Conservation (phyloP, 2,797 vertebrate genomes). For the Petrocephalus schoutedeni region DNA sequence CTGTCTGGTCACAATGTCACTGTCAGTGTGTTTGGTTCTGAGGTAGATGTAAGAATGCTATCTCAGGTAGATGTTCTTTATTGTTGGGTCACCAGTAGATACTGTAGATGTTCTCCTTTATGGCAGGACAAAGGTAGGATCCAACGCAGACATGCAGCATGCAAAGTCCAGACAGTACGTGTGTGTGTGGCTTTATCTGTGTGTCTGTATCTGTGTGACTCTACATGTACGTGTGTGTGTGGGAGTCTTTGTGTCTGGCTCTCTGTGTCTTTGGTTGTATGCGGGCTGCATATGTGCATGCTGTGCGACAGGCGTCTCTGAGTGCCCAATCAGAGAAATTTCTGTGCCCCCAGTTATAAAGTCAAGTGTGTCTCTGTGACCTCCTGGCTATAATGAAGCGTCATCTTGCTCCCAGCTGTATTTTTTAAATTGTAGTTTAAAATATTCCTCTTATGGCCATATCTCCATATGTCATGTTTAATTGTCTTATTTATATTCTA, state of each 20-base stretch:
- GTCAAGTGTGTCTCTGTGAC: background rate
- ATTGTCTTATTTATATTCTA: background rate
- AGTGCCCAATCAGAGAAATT: background rate
- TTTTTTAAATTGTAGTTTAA: background rate
- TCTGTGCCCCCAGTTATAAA: background rate
- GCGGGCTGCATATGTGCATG: background rate
- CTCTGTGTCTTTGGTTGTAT: background rate
- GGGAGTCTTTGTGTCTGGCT: background rate
- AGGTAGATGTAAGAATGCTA: background rate
- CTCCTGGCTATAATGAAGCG: background rate
- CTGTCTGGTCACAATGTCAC: no score
- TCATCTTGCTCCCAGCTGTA: background rate
- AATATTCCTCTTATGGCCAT: background rate
- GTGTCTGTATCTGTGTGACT: background rate
- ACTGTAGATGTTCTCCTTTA: conserved; percentile 63
- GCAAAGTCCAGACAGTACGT: conserved; percentile 58
- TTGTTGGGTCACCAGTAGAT: conserved; percentile 19
- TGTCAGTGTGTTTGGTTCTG: background rate
- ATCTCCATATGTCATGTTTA: background rate
- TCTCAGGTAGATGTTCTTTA: background rate
- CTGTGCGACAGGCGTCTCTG: background rate
- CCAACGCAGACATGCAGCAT: conserved; percentile 55
- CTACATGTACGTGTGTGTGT: background rate
- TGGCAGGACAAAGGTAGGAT: conserved; percentile 68
- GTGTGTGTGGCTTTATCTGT: conserved; percentile 24